A percentile compares a stretch with the other conserved stretches of the same genome.
Evolutionary conservation across 2,113 vertebrate genomes (phyloP).

Genomic region (Maccullochella peelii): DNA sequence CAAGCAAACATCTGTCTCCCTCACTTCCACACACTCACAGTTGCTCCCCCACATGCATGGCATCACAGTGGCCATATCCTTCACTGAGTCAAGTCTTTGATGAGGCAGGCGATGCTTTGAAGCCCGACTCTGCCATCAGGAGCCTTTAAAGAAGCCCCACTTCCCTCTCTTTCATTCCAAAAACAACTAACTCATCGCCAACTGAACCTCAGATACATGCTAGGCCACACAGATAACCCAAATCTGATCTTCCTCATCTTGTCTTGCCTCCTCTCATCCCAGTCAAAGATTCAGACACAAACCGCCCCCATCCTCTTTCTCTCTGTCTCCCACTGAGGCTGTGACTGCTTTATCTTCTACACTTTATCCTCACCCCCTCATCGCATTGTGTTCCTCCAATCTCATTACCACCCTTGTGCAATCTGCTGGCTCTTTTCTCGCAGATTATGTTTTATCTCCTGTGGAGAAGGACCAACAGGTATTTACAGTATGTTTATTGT

Average conservation of each 20-base stretch:
- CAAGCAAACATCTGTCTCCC: conserved; percentile 41
- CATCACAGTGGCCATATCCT: conserved; percentile 52
- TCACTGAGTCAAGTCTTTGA: conserved; percentile 62
- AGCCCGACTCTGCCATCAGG: conserved; percentile 60
- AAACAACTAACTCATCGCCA: conserved; percentile 47
- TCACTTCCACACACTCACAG: background rate
- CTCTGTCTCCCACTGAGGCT: conserved; percentile 18
- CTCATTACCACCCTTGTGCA: conserved; percentile 43
- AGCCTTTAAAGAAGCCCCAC: conserved; percentile 55
- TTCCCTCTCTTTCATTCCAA: conserved; percentile 20
- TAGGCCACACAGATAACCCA: conserved; percentile 68
- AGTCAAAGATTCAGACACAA: conserved; percentile 41
- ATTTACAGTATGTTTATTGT: conserved; percentile 17
- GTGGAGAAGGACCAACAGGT: conserved; percentile 45
- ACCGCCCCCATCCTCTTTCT: background rate
- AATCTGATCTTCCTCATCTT: conserved; percentile 66
- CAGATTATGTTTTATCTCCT: conserved; percentile 37
- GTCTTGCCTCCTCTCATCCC: conserved; percentile 53
- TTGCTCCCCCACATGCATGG: conserved; percentile 33
- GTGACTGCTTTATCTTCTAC: conserved; percentile 45
- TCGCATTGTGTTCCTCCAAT: conserved; percentile 42
- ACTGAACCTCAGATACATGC: conserved; percentile 36
- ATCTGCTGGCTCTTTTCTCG: conserved; percentile 29
- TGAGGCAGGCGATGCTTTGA: conserved; percentile 67
- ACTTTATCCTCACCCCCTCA: conserved; percentile 42